phyloP scores from a whole-genome alignment of 2,888 invertebrate genomes.

The Helleia helle region DNA sequence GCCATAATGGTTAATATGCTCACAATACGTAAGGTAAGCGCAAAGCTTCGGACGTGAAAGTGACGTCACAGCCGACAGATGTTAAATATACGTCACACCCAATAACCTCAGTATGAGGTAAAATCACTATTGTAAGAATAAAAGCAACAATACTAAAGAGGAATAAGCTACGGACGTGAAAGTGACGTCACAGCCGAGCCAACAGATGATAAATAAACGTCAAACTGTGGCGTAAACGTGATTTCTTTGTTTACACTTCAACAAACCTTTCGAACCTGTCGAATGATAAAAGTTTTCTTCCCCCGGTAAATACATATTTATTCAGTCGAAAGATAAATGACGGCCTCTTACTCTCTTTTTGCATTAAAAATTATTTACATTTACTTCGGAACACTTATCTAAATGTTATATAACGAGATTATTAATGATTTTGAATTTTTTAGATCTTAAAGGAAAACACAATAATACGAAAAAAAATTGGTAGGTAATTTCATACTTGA shows the following conservation, averaged over 20 bases:
- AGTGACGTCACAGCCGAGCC: neutral
- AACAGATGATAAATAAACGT: conserved; percentile 5
- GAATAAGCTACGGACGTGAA: neutral
- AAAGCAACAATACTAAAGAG: too few relatives aligned
- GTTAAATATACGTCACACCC: too few relatives aligned
- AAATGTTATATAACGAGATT: too few relatives aligned
- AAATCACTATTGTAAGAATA: too few relatives aligned
- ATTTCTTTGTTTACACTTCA: conserved; percentile 6
- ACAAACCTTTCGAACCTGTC: conserved; percentile 5
- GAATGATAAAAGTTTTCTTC: conserved; percentile 1
- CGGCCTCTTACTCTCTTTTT: neutral
- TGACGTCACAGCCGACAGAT: neutral
- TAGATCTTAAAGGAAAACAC: too few relatives aligned
- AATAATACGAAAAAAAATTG: too few relatives aligned
- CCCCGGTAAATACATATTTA: neutral
- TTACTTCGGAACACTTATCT: too few relatives aligned
- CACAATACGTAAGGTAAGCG: neutral
- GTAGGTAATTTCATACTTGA: too few relatives aligned
- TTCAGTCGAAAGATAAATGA: conserved; percentile 1
- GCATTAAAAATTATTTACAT: neutral
- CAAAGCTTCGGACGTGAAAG: neutral
- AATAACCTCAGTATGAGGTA: too few relatives aligned
- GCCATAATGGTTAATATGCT: too few relatives aligned
- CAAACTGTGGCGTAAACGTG: neutral
- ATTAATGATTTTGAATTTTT: too few relatives aligned